Evolutionary conservation across 2,113 vertebrate genomes (phyloP).

Genomic region (Myodes glareolus): DNA sequence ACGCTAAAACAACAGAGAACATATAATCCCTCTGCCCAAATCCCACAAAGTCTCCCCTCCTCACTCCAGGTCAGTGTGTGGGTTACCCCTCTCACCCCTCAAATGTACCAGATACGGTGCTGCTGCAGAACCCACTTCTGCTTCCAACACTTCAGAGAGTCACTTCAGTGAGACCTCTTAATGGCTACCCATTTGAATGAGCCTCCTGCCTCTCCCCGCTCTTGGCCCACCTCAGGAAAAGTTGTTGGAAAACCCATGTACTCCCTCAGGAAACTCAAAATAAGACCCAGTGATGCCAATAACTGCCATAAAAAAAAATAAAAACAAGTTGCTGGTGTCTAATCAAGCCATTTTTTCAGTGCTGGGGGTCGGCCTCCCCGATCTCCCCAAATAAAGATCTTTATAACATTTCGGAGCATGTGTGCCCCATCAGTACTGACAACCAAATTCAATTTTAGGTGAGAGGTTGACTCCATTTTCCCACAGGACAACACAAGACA

Average conservation of each 20-base stretch:
- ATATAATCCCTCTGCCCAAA: background rate
- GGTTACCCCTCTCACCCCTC: background rate
- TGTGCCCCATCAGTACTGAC: background rate
- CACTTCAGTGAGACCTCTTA: background rate
- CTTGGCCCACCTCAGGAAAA: rapidly evolving
- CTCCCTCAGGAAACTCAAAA: background rate
- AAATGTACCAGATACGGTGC: background rate
- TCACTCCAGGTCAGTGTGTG: background rate
- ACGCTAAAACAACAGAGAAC: background rate
- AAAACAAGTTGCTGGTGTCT: background rate
- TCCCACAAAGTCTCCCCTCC: background rate
- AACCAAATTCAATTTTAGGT: background rate
- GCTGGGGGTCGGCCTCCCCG: background rate
- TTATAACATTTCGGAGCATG: background rate
- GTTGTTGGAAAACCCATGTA: background rate
- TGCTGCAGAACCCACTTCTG: background rate
- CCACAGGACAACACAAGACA: background rate
- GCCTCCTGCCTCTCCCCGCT: background rate
- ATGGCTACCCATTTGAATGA: background rate
- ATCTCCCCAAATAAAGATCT: background rate
- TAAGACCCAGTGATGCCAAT: background rate
- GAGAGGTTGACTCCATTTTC: background rate
- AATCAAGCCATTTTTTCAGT: background rate
- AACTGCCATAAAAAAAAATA: background rate
- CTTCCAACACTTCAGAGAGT: background rate